Evolutionary conservation across 2,797 vertebrate species (phyloP), one percentile per base, ranked within the genome.

Genomic region (Mormyrops attenuatus): DNA sequence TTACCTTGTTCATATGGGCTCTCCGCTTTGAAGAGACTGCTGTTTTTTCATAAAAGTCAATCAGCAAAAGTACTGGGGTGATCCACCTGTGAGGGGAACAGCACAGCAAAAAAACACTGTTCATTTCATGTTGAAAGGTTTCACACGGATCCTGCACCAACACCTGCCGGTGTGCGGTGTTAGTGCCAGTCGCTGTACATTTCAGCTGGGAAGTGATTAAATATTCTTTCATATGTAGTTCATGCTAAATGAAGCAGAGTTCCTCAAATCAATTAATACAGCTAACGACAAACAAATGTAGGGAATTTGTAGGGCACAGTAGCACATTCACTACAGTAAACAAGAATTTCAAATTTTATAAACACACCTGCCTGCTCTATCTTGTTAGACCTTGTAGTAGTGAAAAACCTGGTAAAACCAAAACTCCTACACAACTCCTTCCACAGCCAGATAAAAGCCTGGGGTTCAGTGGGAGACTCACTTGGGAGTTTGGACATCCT

Each of bases 11-110:
- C 98, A 99, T 99, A 92, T 98, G 98, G 41, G 97, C 96, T 94
- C 98, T 97, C 91, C 98, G 96, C 92, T 98, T 99, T 80, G 98
- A 98, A 26, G 98, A 98, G 30, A 98, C 97, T 0, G 98, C 97
- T 89, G 97, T 99, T 93, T 99, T 99, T 93, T 99, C 98, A 91
- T 99, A 99, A 91, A 99, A 99, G 91, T 99, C 98, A 90, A 99
- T 98, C 88, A 99, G 96, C 88, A 99, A 93, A 85, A 99, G 94
- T 1, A 99, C 98, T 20, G 98, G 98, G n/a, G 98, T 98, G 91
- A 99, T 99, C 98, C 98, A 99, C 92, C 98, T 99, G 91, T 50
- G 69, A 93, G 86, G 88, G 69, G 91, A 87, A 13, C 38, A 41
- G 47, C 22, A 53, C 6, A 87, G 20, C 82, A 30, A 6, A 52